These are phyloP conservation scores for Synaphobranchus kaupii DNA, from an alignment of 2,797 vertebrate species.

Conservation along the genomic window DNA sequence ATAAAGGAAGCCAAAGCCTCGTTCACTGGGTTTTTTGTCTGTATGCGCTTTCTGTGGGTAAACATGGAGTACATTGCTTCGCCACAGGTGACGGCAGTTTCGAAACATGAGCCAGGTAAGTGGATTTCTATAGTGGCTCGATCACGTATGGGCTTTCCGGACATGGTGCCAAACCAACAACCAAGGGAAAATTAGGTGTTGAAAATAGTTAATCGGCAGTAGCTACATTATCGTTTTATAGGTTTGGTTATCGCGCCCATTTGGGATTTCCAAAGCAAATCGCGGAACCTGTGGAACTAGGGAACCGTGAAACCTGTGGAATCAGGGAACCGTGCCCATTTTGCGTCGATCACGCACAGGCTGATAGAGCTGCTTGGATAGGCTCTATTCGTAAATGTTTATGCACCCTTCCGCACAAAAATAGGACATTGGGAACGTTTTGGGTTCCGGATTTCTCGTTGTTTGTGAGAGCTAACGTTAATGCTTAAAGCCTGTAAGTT, in stretches of 20 bases:
- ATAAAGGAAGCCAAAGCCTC: neutral
- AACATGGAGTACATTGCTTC: neutral
- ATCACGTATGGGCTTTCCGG: neutral
- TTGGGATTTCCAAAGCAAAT: neutral
- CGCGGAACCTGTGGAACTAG: neutral
- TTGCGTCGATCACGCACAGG: neutral
- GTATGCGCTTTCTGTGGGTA: neutral
- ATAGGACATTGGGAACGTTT: neutral
- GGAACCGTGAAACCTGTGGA: no score
- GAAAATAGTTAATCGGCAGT: neutral
- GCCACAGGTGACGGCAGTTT: constrained; percentile 9
- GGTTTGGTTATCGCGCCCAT: neutral
- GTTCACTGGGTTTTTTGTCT: neutral
- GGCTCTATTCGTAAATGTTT: neutral
- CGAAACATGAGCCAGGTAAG: neutral
- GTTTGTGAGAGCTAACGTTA: neutral
- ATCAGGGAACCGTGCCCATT: neutral
- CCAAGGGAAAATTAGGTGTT: neutral
- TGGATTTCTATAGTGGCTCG: neutral
- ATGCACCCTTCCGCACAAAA: neutral
- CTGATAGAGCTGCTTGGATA: neutral
- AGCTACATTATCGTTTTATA: neutral
- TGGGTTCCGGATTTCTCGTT: neutral
- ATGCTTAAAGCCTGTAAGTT: neutral
- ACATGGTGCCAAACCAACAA: neutral